Evolutionary conservation across 2,113 vertebrate species (phyloP), one percentile per base, ranked within the genome.

Genomic region (Solenodon paradoxus): DNA sequence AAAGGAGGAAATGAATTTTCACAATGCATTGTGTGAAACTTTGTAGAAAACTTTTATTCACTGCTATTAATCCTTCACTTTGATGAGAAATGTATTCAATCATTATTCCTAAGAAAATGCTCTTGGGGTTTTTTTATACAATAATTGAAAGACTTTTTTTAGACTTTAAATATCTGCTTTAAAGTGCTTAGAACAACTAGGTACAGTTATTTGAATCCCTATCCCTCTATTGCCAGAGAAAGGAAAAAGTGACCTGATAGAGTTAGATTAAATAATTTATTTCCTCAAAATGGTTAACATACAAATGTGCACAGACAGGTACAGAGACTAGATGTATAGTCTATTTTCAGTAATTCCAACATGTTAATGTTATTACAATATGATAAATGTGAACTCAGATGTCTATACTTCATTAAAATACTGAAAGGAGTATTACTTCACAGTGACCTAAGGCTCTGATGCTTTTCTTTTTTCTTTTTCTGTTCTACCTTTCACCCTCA

Each of bases 11-110:
- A 90, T 93, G 55, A 95, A 59, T 95, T 96, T 92, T 57, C 9
- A 16, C 0, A 63, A 49, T 49, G 63, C 64, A 85, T 69, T 92
- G 66, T 45, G 1, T 59, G 90, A 84, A 97, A 97, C 80, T 96
- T 91, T 95, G 83, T 90, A 42, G n/a, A 92, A 94, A 84, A 90
- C 63, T 90, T 94, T 96, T 87, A 92, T 94, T 94, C 81, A 42
- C 71, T 71, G 72, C 63, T 94, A 75, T 94, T 96, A 97, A 94
- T 95, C 72, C 68, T 96, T 97, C 90, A 91, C 68, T 96, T 95
- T 97, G 92, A 97, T 95, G 72, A 90, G 68, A 93, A 96, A 90
- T 95, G 30, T 79, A 95, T 94, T 96, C 95, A 97, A 57, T 95
- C 90, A 57, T 88, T 95, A 90, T 94, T 91, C 63, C 77, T 85